Evolutionary conservation across 1,140 invertebrate genomes (phyloP), one percentile per base, ranked within the genome.

Genomic region (Bombus soroeensis): DNA sequence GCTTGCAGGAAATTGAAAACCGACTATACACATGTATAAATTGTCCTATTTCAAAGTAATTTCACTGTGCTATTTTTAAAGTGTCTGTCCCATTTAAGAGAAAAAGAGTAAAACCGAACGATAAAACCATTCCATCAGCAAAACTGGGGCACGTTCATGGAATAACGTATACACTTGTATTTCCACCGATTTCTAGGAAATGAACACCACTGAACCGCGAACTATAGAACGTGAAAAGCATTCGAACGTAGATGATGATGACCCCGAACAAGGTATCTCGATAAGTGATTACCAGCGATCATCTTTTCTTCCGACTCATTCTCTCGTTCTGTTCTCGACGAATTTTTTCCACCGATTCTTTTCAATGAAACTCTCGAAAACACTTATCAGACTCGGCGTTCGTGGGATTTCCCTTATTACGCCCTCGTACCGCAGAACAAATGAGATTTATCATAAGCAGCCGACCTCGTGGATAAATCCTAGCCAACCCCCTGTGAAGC

Each of bases 361-460:
- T 37, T 57, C 43, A 13, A 32, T 12, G 64, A 70, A 53, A 62
- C 75, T 47, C 74, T 70, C 64, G 15, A 57, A 59, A 59, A 70
- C 64, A 59, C 64, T 83, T 57, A 43, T 41, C 62, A 34, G 22
- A 41, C 43, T 43, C 6, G 28, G 18, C 34, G n/a, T 28, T 62
- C 28, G 9, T 34, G 59, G 59, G 43, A 79, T 78, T 32, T 59
- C 18, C 82, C 37, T 84, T 84, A 59, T 82, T 74, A 74, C 84
- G 57, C 32, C 8, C 62, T 28, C 8, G 37, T 39, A 3, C 34
- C 64, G 32, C 53, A 10, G 32, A 71, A 82, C 85, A 83, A 83
- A 76, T 22, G 80, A 86, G 85, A 75, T 83, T 86, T 53, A 76
- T 83, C 80, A 80, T 80, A 79, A 85, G 68, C 77, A 37, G 41